Percentiles rank a stretch among this genome's conserved stretches.
These are phyloP conservation scores for Seriola aureovittata DNA, from an alignment of 2,113 vertebrate species.

Conservation along the genomic window DNA sequence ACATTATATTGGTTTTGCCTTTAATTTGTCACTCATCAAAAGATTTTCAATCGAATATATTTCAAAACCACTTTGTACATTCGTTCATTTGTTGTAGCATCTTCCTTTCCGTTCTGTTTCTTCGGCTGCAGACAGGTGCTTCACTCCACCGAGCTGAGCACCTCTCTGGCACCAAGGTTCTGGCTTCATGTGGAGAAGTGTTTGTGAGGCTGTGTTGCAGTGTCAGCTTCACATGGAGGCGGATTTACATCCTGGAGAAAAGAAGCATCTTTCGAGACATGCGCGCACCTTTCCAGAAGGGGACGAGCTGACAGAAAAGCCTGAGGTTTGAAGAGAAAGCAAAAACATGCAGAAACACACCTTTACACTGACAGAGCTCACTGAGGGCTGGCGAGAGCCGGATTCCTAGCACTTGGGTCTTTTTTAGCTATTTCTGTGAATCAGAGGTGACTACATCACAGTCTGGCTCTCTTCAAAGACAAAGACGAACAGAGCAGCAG, in stretches of 20 bases:
- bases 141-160: slow-evolving; percentile 43
- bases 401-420: not conserved
- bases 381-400: not conserved
- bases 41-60: not conserved
- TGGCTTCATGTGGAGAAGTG: not conserved
- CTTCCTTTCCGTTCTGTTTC: slow-evolving; percentile 40
- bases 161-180: slow-evolving; percentile 12
- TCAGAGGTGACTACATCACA: slow-evolving; percentile 13
- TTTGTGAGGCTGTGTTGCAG: slow-evolving; percentile 14
- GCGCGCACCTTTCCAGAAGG: not conserved
- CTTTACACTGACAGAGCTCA: slow-evolving; percentile 1
- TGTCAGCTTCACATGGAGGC: slow-evolving; percentile 3
- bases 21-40: no score
- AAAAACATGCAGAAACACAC: not conserved
- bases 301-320: not conserved
- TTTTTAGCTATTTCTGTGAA: slow-evolving; percentile 13
- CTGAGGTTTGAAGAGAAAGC: not conserved
- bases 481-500: slow-evolving; percentile 28
- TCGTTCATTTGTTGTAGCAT: slow-evolving; percentile 3
- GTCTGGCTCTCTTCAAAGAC: slow-evolving; percentile 11
- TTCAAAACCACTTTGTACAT: not conserved
- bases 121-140: slow-evolving; percentile 39
- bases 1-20: no score
- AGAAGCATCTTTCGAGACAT: not conserved
- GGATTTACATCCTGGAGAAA: not conserved